phyloP scores from a whole-genome alignment of 2,113 vertebrate species.

The Corydoras maculifer region DNA sequence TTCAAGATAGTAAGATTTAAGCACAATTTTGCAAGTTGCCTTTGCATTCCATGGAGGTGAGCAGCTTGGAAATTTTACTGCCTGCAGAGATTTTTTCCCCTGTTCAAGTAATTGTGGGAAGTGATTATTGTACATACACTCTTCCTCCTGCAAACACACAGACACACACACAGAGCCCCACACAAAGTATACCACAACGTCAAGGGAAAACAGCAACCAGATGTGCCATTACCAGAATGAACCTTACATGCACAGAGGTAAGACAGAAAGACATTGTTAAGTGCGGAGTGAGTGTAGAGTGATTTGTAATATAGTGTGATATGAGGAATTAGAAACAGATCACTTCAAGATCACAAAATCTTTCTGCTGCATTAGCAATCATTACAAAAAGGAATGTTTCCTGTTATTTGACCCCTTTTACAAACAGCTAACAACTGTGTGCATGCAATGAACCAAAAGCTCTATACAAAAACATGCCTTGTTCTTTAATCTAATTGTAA shows the following conservation, averaged over 20 bases:
- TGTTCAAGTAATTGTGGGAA: conserved; percentile 41
- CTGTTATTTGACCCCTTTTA: conserved; percentile 1
- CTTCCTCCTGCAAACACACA: conserved; percentile 19
- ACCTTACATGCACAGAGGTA: conserved; percentile 31
- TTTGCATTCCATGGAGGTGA: conserved; percentile 44
- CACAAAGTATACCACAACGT: conserved; percentile 38
- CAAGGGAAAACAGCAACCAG: conserved; percentile 44
- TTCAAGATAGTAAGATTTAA: conserved; percentile 4
- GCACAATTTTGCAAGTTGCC: conserved; percentile 27
- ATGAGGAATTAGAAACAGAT: conserved; percentile 28
- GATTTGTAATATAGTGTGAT: conserved; percentile 32
- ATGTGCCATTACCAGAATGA: conserved; percentile 38
- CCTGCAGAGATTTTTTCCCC: conserved; percentile 29
- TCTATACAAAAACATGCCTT: not conserved
- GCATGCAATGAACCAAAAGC: not conserved
- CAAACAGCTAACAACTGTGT: not conserved
- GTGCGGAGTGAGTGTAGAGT: conserved; percentile 17
- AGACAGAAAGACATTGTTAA: conserved; percentile 40
- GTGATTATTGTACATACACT: conserved; percentile 45
- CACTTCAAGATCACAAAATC: conserved; percentile 8
- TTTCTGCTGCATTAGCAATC: conserved; percentile 4
- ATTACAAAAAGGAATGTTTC: conserved; percentile 15
- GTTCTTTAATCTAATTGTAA: conserved; percentile 2
- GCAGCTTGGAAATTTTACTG: conserved; percentile 41
- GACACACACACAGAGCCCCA: conserved; percentile 16